Evolutionary conservation across 2,113 vertebrate species (phyloP), one percentile per base, ranked within the genome.

Genomic region (Prietella phreatophila): DNA sequence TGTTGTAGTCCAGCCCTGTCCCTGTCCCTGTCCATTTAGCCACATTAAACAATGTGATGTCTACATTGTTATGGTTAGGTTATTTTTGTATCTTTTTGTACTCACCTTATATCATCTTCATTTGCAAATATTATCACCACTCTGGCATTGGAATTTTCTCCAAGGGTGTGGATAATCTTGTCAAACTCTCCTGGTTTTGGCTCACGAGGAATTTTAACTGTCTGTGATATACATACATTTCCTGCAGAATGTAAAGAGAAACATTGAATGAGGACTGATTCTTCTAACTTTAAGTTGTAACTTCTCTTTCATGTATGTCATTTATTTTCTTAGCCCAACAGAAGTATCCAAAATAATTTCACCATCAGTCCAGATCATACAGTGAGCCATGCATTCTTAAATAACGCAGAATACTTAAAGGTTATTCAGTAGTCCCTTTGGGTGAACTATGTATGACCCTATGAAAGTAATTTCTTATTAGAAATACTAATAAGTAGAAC

Each of bases 61-160:
- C n/a, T 56, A 36, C 8, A 58, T 58, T 81, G n/a, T 36, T 27
- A 83, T 30, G 2, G 25, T n/a, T 33, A 67, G 3, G 30, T 22
- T 1, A 83, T 42, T 47, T 79, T 63, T 53, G 6, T 65, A 13
- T 5, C 15, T 87, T 27, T 53, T 42, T 39, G 19, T 55, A 76
- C 90, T 90, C 89, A 99, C 98, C 95, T 98, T 93, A 99, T 99
- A 91, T 99, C 98, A 84, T 99, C 98, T 93, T 99, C 98, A 22
- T 97, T 99, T 7, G 98, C 97, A 93, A 99, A 99, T 94, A 98
- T 96, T 90, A 99, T 99, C 88, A 99, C 96, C 1, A 97, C 98
- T 85, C 98, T 96, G 84, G 98, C 97, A 81, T 98, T 97, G 82
- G 97, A 96, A 90, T 97, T 99, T 95, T 99, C 98, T 92, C 97